phyloP scores from a whole-genome alignment of 2,797 vertebrate species.

The Anguilla obscura region DNA sequence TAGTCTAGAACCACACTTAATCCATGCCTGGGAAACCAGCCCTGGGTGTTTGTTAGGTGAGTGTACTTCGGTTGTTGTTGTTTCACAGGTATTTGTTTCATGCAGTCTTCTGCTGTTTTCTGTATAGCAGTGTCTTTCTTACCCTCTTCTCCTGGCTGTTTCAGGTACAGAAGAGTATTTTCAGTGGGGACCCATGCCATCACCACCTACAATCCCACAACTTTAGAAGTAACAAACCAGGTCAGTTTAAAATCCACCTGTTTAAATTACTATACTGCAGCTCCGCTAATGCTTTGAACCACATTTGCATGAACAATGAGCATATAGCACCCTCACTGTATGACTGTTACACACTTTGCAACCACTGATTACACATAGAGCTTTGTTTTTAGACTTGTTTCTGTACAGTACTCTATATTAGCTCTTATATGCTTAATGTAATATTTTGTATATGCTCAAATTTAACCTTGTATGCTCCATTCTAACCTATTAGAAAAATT shows the following conservation, averaged over 20 bases:
- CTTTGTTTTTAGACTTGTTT: not conserved
- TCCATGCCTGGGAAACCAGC: too few relatives aligned
- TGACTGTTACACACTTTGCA: not conserved
- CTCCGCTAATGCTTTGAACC: not conserved
- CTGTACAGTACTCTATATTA: not conserved
- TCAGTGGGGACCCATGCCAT: conserved; percentile 95
- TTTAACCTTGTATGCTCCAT: not conserved
- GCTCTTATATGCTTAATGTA: too few relatives aligned
- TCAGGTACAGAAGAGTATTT: conserved; percentile 96
- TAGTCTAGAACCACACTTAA: too few relatives aligned
- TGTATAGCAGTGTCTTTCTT: not conserved
- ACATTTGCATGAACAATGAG: not conserved
- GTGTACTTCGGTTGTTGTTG: not conserved
- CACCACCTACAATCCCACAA: conserved; percentile 96
- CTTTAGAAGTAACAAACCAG: conserved; percentile 99
- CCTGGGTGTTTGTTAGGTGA: too few relatives aligned
- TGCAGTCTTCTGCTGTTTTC: not conserved
- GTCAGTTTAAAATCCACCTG: conserved; percentile 62
- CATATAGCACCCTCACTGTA: not conserved
- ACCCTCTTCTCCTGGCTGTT: conserved; percentile 29
- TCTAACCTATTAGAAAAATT: not conserved
- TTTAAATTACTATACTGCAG: not conserved
- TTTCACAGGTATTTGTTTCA: not conserved
- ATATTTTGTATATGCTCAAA: not conserved
- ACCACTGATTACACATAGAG: not conserved